These are phyloP conservation scores for Aphaenogaster floridana DNA, from an alignment of 1,140 invertebrate species.

Conservation along the genomic window DNA sequence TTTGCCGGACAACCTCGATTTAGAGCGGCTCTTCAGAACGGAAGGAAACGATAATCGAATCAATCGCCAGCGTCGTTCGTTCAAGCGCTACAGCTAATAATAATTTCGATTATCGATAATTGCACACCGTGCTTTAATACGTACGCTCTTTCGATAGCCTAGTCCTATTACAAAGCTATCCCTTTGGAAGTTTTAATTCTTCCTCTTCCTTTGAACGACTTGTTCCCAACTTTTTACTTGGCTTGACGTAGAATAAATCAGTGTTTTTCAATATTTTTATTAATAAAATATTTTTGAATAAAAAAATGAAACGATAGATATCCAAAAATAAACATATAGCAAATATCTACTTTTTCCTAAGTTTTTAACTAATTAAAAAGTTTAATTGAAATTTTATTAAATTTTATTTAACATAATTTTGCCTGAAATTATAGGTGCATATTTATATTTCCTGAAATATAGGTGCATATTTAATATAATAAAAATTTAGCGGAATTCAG, in stretches of 20 bases:
- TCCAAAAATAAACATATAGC: neutral
- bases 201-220: neutral
- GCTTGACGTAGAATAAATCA: neutral
- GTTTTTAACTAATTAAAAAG: neutral
- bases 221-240: neutral
- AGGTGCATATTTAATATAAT: neutral
- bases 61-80: neutral
- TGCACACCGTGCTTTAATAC: slow-evolving; percentile 16
- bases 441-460: neutral
- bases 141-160: slow-evolving; percentile 9
- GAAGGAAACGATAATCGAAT: slow-evolving; percentile 65
- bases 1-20: slow-evolving; percentile 39
- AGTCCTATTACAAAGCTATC: slow-evolving; percentile 27
- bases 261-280: neutral
- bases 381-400: slow-evolving; percentile 1
- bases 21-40: slow-evolving; percentile 43
- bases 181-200: neutral
- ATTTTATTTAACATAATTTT: neutral
- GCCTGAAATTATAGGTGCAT: neutral
- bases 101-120: slow-evolving; percentile 70
- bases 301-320: neutral
- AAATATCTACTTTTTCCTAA: neutral
- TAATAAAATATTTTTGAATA: neutral
- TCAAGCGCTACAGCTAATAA: slow-evolving; percentile 56
- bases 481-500: neutral